phyloP scores from a whole-genome alignment of 2,113 vertebrate genomes.

The Dromiciops gliroides region DNA sequence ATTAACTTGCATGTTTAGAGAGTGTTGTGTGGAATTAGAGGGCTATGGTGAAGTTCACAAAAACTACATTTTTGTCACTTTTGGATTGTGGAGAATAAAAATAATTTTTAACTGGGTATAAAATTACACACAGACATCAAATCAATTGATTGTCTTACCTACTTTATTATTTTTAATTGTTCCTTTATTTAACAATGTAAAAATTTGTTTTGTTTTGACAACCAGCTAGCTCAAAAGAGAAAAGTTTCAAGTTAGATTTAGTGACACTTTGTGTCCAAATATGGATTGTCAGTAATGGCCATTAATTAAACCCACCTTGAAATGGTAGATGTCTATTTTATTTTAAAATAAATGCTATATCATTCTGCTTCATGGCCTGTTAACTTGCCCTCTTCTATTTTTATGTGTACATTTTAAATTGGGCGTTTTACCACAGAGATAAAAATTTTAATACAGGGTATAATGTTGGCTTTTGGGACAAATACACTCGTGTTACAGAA shows the following conservation, averaged over 20 bases:
- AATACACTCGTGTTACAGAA: slow-evolving; percentile 58
- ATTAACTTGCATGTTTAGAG: slow-evolving; percentile 65
- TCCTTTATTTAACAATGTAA: neutral
- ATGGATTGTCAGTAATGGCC: neutral
- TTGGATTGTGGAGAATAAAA: neutral
- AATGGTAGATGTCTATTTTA: slow-evolving; percentile 69
- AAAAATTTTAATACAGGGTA: slow-evolving; percentile 58
- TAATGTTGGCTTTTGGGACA: slow-evolving; percentile 74
- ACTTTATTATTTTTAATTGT: rapidly evolving
- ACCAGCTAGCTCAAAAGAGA: slow-evolving; percentile 11
- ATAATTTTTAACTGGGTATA: neutral
- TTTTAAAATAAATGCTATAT: slow-evolving; percentile 65
- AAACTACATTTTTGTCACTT: slow-evolving; percentile 17
- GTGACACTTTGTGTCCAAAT: neutral
- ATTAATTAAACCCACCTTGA: slow-evolving; percentile 53
- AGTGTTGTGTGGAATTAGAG: slow-evolving; percentile 35
- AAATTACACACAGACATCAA: neutral
- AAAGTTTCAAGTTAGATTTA: slow-evolving; percentile 35
- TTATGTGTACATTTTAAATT: slow-evolving; percentile 76
- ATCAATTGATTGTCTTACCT: slow-evolving; percentile 25
- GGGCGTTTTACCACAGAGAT: slow-evolving; percentile 64
- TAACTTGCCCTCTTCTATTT: slow-evolving; percentile 70
- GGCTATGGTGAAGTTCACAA: slow-evolving; percentile 37
- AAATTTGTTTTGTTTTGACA: slow-evolving; percentile 14
- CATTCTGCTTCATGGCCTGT: slow-evolving; percentile 71